These are phyloP conservation scores for Nasua narica DNA, from an alignment of 2,797 vertebrate species.

Conservation along the genomic window DNA sequence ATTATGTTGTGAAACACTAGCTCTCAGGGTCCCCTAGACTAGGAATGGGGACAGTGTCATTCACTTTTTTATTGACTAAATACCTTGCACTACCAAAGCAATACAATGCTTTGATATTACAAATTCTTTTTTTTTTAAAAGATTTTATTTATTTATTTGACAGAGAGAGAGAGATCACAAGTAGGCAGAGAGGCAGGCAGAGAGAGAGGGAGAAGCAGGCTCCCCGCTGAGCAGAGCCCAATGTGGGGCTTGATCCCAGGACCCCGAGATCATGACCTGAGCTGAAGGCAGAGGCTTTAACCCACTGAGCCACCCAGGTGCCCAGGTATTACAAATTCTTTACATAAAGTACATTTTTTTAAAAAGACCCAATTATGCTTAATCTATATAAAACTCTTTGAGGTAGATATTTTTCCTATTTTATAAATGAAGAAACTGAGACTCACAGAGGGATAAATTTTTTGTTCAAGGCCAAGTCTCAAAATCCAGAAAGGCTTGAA, in stretches of 20 bases:
- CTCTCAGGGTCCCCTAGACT: not conserved
- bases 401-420: not conserved
- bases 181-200: too few species aligned
- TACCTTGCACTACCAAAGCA: not conserved
- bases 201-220: too few species aligned
- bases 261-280: too few species aligned
- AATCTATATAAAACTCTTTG: not conserved
- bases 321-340: not conserved
- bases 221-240: too few species aligned
- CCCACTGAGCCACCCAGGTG: too few species aligned
- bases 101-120: not conserved
- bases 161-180: too few species aligned
- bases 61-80: not conserved
- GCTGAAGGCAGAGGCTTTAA: too few species aligned
- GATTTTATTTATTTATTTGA: too few species aligned
- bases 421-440: constrained; percentile 18
- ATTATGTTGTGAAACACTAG: not conserved
- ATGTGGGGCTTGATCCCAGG: too few species aligned
- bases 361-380: not conserved
- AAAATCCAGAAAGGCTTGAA: not conserved
- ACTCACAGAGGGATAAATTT: not conserved
- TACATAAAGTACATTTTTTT: not conserved
- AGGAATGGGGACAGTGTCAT: not conserved
- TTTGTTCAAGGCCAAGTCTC: not conserved
- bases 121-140: not conserved